phyloP scores from a whole-genome alignment of 2,113 vertebrate genomes.

The Rhinogobius similis region DNA sequence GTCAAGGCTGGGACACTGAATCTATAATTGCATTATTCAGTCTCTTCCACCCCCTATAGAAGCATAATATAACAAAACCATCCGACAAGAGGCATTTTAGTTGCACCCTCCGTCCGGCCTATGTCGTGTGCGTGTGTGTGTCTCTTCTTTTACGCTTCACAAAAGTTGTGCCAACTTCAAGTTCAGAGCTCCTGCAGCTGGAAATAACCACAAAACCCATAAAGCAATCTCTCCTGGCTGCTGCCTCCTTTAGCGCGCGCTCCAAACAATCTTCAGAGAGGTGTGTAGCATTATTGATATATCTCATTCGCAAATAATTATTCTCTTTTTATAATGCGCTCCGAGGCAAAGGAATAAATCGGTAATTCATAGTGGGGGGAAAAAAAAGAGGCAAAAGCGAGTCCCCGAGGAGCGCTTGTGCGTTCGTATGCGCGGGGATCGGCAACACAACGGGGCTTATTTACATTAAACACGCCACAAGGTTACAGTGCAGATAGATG shows the following conservation, averaged over 20 bases:
- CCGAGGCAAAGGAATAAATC: slow-evolving; percentile 89
- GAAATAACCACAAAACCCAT: slow-evolving; percentile 72
- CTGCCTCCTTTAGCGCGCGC: slow-evolving; percentile 77
- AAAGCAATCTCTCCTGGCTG: slow-evolving; percentile 57
- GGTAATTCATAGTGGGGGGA: slow-evolving; percentile 81
- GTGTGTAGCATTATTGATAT: slow-evolving; percentile 86
- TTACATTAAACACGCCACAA: slow-evolving; percentile 99
- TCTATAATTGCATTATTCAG: slow-evolving; percentile 97
- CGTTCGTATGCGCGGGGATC: slow-evolving; percentile 88
- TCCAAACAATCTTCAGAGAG: slow-evolving; percentile 58
- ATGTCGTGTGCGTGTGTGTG: slow-evolving; percentile 45
- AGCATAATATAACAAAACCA: slow-evolving; percentile 82
- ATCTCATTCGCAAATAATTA: slow-evolving; percentile 94
- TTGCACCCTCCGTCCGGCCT: slow-evolving; percentile 72
- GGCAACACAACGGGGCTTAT: slow-evolving; percentile 98
- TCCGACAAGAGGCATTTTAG: slow-evolving; percentile 72
- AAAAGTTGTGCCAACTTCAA: slow-evolving; percentile 89
- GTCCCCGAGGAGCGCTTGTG: slow-evolving; percentile 86
- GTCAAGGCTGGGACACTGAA: slow-evolving; percentile 94
- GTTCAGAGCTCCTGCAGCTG: slow-evolving; percentile 80
- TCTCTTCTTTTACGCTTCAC: slow-evolving; percentile 60
- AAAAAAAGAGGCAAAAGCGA: slow-evolving; percentile 79
- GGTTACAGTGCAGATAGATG: slow-evolving; percentile 99
- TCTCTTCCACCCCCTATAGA: slow-evolving; percentile 79
- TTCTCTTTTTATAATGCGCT: slow-evolving; percentile 84